A percentile compares a stretch with the other conserved stretches of the same genome.
These are phyloP conservation scores for Peucedramus taeniatus DNA, from an alignment of 2,113 vertebrate genomes.

Conservation along the genomic window DNA sequence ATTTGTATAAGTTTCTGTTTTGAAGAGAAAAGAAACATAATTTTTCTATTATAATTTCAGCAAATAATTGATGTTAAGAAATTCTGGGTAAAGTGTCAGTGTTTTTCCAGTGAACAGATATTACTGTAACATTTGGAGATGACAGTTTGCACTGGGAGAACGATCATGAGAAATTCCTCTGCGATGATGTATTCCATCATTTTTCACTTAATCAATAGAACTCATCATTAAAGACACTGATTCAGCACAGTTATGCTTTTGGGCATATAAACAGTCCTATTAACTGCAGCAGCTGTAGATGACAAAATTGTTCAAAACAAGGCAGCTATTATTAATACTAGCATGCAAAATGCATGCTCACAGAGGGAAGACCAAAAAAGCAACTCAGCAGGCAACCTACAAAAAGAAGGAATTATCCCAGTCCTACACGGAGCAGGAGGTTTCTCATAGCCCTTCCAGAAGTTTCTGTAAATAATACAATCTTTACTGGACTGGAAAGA, in stretches of 20 bases:
- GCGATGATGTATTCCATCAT: not conserved
- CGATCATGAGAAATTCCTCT: not conserved
- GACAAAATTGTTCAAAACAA: not conserved
- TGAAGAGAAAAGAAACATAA: not conserved
- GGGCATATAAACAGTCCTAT: not conserved
- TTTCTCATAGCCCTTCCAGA: not conserved
- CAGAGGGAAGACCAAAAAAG: not conserved
- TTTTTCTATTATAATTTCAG: not conserved
- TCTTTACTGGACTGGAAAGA: not conserved
- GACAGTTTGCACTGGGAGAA: not conserved
- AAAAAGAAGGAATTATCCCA: not conserved
- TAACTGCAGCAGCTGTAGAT: not conserved
- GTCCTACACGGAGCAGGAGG: not conserved
- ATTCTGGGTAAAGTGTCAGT: not conserved
- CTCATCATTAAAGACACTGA: not conserved
- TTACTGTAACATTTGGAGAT: not conserved
- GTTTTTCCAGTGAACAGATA: not conserved
- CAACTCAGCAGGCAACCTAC: not conserved
- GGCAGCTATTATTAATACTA: not conserved
- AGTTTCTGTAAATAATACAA: not conserved
- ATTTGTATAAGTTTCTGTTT: not conserved
- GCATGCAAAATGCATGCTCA: not conserved
- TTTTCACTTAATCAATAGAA: slow-evolving; percentile 11
- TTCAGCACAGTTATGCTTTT: not conserved
- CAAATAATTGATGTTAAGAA: not conserved